Conservation (phyloP, 2,797 vertebrate species). For the Holocentrus rufus region DNA sequence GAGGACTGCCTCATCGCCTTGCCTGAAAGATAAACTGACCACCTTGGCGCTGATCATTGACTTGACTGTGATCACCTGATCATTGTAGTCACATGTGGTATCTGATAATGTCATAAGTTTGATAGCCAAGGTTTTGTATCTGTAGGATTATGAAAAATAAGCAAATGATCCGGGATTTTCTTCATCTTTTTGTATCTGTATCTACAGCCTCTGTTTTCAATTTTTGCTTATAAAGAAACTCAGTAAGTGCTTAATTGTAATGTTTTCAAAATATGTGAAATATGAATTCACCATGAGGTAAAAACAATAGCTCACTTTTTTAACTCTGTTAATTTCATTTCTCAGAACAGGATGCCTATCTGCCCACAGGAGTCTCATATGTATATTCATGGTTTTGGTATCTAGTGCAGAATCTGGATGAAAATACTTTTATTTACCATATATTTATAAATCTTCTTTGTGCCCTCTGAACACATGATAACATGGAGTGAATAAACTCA, state of each 20-base stretch:
- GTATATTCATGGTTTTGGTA: background rate
- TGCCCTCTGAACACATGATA: background rate
- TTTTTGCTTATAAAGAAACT: no score
- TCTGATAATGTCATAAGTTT: constrained; percentile 13
- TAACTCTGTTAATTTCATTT: background rate
- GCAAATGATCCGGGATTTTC: background rate
- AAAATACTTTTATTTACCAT: background rate
- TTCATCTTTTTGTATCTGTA: constrained; percentile 5
- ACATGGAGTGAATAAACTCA: background rate
- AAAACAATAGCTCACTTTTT: background rate
- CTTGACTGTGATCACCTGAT: no score
- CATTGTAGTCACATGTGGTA: background rate
- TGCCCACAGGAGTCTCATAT: background rate
- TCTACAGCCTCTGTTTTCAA: constrained; percentile 1
- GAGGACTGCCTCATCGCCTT: constrained; percentile 42
- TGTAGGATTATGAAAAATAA: background rate
- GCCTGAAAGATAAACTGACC: constrained; percentile 48
- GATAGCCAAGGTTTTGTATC: background rate
- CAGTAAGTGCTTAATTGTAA: constrained; percentile 13
- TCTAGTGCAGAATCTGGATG: constrained; percentile 24
- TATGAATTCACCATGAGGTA: background rate
- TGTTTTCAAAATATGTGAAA: constrained; percentile 1
- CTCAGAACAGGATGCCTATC: background rate
- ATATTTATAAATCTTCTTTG: background rate
- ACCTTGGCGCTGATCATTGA: no score